Evolutionary conservation across 2,113 vertebrate species (phyloP).

Genomic region (Burhinus oedicnemus): DNA sequence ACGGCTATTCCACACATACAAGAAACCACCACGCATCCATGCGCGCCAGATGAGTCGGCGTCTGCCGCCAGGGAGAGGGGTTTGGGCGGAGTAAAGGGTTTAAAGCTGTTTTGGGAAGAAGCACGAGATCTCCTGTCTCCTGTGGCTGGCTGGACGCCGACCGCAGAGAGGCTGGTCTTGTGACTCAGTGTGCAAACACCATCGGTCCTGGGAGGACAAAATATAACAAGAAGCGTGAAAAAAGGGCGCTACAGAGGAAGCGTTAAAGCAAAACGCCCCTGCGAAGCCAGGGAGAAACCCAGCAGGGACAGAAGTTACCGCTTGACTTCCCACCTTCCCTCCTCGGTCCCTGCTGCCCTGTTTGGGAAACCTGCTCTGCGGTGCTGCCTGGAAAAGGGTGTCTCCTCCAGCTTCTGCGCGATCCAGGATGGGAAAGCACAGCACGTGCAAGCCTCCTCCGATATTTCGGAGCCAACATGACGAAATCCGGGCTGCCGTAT

Average conservation of each 20-base stretch:
- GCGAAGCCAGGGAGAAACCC: rapidly evolving
- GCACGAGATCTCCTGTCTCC: not conserved
- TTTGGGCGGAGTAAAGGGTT: not conserved
- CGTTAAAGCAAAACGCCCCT: not conserved
- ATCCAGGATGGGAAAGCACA: not conserved
- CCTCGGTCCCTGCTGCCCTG: not conserved
- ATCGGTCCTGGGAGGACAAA: not conserved
- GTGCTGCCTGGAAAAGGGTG: not conserved
- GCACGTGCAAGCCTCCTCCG: rapidly evolving
- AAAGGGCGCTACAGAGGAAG: not conserved
- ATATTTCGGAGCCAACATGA: not conserved
- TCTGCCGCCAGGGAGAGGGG: not conserved
- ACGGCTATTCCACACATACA: not conserved
- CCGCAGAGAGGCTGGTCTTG: not conserved
- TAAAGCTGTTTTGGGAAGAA: not conserved
- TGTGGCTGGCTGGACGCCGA: rapidly evolving
- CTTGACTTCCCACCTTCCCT: not conserved
- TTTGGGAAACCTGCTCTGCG: not conserved
- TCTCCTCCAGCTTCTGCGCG: not conserved
- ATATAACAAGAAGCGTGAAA: not conserved
- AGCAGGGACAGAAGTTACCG: not conserved
- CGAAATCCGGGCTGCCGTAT: not conserved
- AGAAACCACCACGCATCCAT: rapidly evolving
- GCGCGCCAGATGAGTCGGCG: not conserved
- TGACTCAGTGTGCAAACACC: not conserved